These are phyloP conservation scores for Chiloscyllium punctatum DNA, from an alignment of 2,797 vertebrate species.

Conservation along the genomic window DNA sequence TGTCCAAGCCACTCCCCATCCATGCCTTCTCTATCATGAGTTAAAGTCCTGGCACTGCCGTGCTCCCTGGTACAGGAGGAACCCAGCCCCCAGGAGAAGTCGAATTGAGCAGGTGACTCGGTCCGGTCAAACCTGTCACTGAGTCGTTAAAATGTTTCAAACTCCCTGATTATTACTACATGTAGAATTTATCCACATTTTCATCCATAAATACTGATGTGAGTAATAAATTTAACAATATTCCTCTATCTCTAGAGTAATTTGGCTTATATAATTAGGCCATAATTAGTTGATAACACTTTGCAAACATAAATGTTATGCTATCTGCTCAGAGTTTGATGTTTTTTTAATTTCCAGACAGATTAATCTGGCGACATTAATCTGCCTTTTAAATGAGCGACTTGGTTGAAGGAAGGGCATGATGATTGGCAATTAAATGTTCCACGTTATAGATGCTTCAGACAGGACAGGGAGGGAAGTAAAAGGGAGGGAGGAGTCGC, in stretches of 20 bases:
- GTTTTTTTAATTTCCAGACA: background rate
- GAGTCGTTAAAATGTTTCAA: background rate
- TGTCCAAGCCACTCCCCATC: no score
- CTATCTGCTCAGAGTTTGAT: background rate
- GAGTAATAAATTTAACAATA: background rate
- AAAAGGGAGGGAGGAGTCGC: no score
- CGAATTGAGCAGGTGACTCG: no score
- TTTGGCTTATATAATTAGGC: background rate
- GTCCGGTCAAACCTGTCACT: background rate
- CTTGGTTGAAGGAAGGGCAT: no score
- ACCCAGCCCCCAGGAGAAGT: no score
- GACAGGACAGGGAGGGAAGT: no score
- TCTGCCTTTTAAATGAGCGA: background rate
- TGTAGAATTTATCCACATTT: background rate
- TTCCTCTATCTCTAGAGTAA: background rate
- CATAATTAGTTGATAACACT: background rate
- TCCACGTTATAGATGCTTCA: no score
- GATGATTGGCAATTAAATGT: no score
- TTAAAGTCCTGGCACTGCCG: no score
- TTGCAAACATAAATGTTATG: background rate
- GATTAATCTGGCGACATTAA: background rate
- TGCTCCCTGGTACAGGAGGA: no score
- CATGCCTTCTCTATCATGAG: no score
- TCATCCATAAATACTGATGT: background rate
- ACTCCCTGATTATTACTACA: background rate